Base-by-base conservation (phyloP, 2,888 invertebrate genomes). In the Lacanobia wlatinum region DNA sequence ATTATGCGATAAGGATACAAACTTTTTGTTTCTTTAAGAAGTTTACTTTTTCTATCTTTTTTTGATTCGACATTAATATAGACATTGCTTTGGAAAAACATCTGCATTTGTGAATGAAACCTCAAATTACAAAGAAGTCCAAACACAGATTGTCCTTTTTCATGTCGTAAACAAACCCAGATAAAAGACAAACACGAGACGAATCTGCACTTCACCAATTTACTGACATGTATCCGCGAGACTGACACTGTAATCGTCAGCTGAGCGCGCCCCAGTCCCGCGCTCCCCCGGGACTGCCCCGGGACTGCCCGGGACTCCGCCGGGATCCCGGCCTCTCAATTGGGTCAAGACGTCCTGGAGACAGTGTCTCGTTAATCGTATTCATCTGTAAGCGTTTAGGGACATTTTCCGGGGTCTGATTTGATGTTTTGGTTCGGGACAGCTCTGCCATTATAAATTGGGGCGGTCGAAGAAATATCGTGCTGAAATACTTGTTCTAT, bases 321-420 rank as follows among this genome's bases (percentile, higher is more conserved):
- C 52, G 55, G 59, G 56, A 50, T 62, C 55, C 59, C 55, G 55
- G 58, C 55, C 60, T 59, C 68, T 69, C 82, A 82, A 84, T 74
- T 71, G 71, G 82, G 82, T 82, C 82, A 84, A 82, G 82, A 84
- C 65, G 77, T 82, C 73, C 55, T 69, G 66, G 70, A 80, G 71
- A 72, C 81, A 72, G 60, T 84, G 76, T 76, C 84, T 62, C 46
- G 77, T 81, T 84, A 82, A 82, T 82, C 76, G 82, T 84, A 82
- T 82, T 82, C 84, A 84, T 81, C 84, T 76, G 77, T 81, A 81
- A 84, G 77, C 77, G 76, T 83, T 80, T 83, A 83, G 65, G 80
- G 83, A 65, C 68, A 68, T 68, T 80, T 83, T 74, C 58, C 55
- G 55, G 65, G 38, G 40, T 46, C 62, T 56, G 65, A 74, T 64